These are phyloP conservation scores for Linnaemya tessellans DNA, from an alignment of 2,888 invertebrate species.

Conservation along the genomic window DNA sequence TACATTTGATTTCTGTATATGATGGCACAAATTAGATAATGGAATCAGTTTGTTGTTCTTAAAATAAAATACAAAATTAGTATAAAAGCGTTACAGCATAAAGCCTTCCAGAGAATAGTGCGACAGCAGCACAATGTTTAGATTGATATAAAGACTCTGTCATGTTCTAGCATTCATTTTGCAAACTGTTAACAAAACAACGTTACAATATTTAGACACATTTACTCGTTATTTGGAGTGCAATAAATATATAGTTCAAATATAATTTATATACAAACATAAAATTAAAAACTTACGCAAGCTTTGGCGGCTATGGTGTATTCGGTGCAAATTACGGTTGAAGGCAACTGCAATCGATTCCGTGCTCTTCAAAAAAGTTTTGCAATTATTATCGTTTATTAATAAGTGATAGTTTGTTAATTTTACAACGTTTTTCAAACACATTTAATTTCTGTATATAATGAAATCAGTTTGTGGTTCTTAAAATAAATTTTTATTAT, in stretches of 20 bases:
- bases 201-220: too few species aligned
- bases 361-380: constrained; percentile 7
- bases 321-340: constrained; percentile 37
- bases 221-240: background rate
- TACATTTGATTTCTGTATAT: constrained; percentile 38
- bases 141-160: too few species aligned
- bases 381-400: constrained; percentile 5
- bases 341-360: constrained; percentile 1
- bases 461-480: constrained; percentile 5
- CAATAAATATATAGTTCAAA: background rate
- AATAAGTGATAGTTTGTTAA: constrained; percentile 14
- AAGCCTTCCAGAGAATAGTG: too few species aligned
- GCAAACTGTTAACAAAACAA: too few species aligned
- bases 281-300: constrained; percentile 33
- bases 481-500: constrained; percentile 28
- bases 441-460: constrained; percentile 34
- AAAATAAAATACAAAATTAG: constrained; percentile 25
- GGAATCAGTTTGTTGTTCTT: constrained; percentile 5
- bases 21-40: too few species aligned
- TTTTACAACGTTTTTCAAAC: constrained; percentile 40
- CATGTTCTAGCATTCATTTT: too few species aligned
- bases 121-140: too few species aligned
- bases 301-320: background rate
- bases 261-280: background rate
- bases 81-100: constrained; percentile 10